Conservation (phyloP, 1,140 invertebrate species). For the Dendrolimus kikuchii region DNA sequence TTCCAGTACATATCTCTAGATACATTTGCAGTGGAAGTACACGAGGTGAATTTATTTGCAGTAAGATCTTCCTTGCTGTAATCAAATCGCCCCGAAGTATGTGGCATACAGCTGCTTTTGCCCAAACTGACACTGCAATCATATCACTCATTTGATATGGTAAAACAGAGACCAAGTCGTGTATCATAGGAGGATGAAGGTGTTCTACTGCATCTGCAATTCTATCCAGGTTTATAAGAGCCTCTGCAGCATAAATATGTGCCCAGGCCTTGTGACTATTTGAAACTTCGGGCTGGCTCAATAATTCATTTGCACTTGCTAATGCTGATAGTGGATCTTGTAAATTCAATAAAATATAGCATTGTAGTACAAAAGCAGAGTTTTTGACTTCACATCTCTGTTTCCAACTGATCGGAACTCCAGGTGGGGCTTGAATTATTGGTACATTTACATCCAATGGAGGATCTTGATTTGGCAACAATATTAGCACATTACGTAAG, state of each 20-base stretch:
- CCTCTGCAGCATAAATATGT: constrained; percentile 92
- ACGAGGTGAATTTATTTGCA: constrained; percentile 61
- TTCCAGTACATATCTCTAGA: constrained; percentile 67
- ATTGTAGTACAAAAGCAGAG: constrained; percentile 83
- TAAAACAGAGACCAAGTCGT: constrained; percentile 57
- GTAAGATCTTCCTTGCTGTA: constrained; percentile 57
- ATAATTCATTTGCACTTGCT: constrained; percentile 80
- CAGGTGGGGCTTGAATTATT: constrained; percentile 61
- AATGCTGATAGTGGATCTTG: constrained; percentile 89
- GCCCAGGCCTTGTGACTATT: constrained; percentile 80
- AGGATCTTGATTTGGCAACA: constrained; percentile 65
- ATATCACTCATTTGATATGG: constrained; percentile 57
- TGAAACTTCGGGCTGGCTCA: constrained; percentile 71
- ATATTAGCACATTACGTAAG: constrained; percentile 85
- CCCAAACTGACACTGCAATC: constrained; percentile 63
- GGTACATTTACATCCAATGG: constrained; percentile 34
- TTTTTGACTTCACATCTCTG: constrained; percentile 64
- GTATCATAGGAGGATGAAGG: constrained; percentile 85
- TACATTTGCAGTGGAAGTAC: constrained; percentile 67
- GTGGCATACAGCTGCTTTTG: constrained; percentile 64
- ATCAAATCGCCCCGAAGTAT: constrained; percentile 59
- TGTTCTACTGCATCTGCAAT: constrained; percentile 89
- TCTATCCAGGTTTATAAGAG: constrained; percentile 87
- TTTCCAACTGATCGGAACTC: constrained; percentile 61
- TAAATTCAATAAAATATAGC: constrained; percentile 89